A percentile compares a stretch with the other conserved stretches of the same genome.
These are phyloP conservation scores for Cosmia pyralina DNA, from an alignment of 2,888 invertebrate species.

Conservation along the genomic window DNA sequence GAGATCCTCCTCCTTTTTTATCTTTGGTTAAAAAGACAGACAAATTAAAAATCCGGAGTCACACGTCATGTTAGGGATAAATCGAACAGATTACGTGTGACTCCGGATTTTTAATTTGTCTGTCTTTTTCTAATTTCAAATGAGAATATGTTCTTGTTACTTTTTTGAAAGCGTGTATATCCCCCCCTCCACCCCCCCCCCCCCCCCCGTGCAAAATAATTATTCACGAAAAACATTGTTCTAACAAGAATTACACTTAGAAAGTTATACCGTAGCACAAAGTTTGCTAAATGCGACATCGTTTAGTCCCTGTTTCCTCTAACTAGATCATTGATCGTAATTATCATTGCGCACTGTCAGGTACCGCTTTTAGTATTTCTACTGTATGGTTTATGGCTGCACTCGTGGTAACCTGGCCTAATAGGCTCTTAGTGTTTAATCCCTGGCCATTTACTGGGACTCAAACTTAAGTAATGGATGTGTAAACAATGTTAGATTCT, in stretches of 20 bases:
- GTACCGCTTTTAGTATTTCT: conserved; percentile 49
- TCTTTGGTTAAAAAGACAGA: no score
- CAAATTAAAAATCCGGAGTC: no score
- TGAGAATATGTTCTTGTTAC: no score
- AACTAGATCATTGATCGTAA: conserved; percentile 44
- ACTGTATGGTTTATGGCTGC: conserved; percentile 31
- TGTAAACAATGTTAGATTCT: conserved; percentile 6
- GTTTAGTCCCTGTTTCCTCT: conserved; percentile 17
- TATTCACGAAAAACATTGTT: no score
- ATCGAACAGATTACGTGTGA: no score
- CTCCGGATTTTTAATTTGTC: no score
- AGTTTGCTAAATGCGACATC: conserved; percentile 4
- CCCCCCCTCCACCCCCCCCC: no score
- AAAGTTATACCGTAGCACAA: conserved; percentile 6
- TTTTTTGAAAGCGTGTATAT: no score
- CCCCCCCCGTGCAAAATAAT: no score
- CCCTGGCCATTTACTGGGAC: conserved; percentile 34
- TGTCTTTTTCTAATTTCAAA: no score
- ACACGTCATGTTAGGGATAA: no score
- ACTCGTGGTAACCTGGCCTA: conserved; percentile 23
- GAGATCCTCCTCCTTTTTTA: no score
- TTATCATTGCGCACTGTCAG: conserved; percentile 47
- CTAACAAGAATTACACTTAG: neutral
- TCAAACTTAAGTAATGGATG: conserved; percentile 18
- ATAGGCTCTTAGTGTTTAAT: conserved; percentile 25